phyloP scores from a whole-genome alignment of 2,888 invertebrate genomes.

The Linhomoeus sp. region DNA sequence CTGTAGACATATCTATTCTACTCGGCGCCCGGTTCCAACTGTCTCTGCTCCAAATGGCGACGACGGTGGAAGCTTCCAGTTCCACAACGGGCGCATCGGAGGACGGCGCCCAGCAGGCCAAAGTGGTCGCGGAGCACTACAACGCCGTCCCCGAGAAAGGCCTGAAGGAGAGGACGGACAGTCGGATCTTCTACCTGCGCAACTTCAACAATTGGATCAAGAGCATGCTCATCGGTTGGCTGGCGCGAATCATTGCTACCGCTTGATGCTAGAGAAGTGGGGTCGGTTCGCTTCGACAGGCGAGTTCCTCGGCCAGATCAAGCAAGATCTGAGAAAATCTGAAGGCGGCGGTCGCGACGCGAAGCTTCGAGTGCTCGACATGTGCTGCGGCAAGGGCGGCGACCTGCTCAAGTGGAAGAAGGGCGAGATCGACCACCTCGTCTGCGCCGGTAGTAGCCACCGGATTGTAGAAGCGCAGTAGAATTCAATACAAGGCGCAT shows the following conservation, averaged over 20 bases:
- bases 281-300: no score
- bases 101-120: slow-evolving; percentile 3
- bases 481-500: not conserved
- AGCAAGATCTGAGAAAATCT: slow-evolving; percentile 5
- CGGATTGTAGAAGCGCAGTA: no score
- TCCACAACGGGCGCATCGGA: no score
- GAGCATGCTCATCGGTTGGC: slow-evolving; percentile 69
- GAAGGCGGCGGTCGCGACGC: not conserved
- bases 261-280: no score
- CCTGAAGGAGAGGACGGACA: slow-evolving; percentile 54
- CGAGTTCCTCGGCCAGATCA: slow-evolving; percentile 8
- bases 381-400: slow-evolving; percentile 96
- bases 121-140: slow-evolving; percentile 82
- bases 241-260: no score
- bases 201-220: slow-evolving; percentile 99
- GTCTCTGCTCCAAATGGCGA: no score
- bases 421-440: slow-evolving; percentile 13
- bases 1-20: no score
- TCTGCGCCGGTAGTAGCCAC: slow-evolving; percentile 17
- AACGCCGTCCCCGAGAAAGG: slow-evolving; percentile 69
- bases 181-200: slow-evolving; percentile 72
- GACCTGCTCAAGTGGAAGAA: slow-evolving; percentile 70
- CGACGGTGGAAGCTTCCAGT: no score
- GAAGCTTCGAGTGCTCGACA: slow-evolving; percentile 48
- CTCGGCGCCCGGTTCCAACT: no score